These are phyloP conservation scores for Athripsodes cinereus DNA, from an alignment of 2,888 invertebrate genomes.

Conservation along the genomic window DNA sequence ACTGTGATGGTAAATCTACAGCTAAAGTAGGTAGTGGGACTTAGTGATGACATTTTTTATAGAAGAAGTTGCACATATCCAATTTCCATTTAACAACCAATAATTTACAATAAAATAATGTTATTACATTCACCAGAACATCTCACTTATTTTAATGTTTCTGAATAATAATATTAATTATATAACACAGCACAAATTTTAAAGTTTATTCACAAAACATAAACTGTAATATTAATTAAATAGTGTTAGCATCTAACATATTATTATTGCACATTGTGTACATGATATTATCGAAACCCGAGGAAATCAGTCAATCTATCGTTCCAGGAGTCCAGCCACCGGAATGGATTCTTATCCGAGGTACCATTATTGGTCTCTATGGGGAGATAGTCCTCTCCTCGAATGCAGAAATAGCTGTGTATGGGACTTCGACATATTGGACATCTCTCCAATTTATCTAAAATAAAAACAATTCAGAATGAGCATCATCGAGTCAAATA, in stretches of 20 bases:
- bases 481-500: too few species aligned
- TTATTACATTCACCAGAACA: too few species aligned
- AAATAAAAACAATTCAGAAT: conserved; percentile 23
- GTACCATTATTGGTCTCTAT: conserved; percentile 44
- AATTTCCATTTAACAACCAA: too few species aligned
- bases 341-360: conserved; percentile 38
- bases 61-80: too few species aligned
- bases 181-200: background rate
- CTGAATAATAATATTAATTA: too few species aligned
- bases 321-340: conserved; percentile 58
- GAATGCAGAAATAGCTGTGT: conserved; percentile 77
- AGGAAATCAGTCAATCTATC: conserved; percentile 68
- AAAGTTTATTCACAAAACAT: background rate
- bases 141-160: too few species aligned
- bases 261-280: background rate
- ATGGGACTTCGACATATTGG: conserved; percentile 83
- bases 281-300: conserved; percentile 47
- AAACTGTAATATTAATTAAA: conserved; percentile 5
- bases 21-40: too few species aligned
- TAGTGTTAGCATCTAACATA: background rate
- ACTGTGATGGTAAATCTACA: too few species aligned
- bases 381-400: conserved; percentile 68
- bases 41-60: too few species aligned
- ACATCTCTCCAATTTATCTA: conserved; percentile 72
- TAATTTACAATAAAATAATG: too few species aligned